Evolutionary conservation across 1,140 invertebrate genomes (phyloP), one percentile per base, ranked within the genome.

Genomic region (Agrypnia vestita): DNA sequence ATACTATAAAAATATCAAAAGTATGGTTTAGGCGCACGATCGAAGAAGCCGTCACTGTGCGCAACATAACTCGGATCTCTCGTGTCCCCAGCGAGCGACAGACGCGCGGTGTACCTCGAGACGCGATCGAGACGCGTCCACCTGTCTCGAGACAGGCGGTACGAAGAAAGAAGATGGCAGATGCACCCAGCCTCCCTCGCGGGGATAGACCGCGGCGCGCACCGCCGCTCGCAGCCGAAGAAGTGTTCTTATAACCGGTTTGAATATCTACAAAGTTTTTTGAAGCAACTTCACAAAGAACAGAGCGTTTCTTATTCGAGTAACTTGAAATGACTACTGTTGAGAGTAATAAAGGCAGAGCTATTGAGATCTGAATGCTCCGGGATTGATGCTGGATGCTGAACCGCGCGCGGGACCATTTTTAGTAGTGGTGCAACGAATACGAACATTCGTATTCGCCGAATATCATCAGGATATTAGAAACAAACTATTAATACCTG

Each of bases 201-300:
- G 10, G 11, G 43, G 71, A 51, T 74, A 74, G 56, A 74, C 21
- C 10, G n/a, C 12, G 9, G 21, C 25, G n/a, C n/a, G n/a, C 43
- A n/a, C 46, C 15, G 47, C 53, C 17, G 12, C 3, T 10, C n/a
- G 12, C 15, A 17, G 75, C 12, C 43, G 25, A 43, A 43, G 71
- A 83, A 76, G 75, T 78, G 76, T 83, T 83, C 80, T 83, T 76
- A 46, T 72, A 83, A 83, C 82, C 79, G 82, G 82, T 83, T 80
- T 74, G 53, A 71, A 74, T 80, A 80, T 35, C 76, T 83, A 80
- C 21, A 43, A 82, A 47, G 67, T 80, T 81, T 81, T 81, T 81
- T 73, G 69, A 73, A 62, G 25, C 55, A 79, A 53, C 69, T 73
- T 77, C 73, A 79, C 77, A 79, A 79, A 79, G 77, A 79, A 73